phyloP scores from a whole-genome alignment of 2,797 vertebrate genomes.

The Sebastes nivosus region DNA sequence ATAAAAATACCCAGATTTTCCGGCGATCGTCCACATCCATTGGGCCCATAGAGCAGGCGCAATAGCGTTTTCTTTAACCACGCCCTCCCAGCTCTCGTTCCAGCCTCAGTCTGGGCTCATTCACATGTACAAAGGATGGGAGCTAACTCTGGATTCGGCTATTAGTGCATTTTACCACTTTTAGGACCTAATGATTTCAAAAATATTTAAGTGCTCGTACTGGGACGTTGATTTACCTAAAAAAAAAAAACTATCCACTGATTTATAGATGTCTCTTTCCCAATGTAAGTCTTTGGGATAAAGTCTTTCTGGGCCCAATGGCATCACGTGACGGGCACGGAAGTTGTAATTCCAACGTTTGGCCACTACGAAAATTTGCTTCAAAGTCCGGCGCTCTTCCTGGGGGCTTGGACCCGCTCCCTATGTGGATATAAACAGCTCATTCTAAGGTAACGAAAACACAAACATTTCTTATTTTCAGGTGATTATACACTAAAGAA shows the following conservation, averaged over 20 bases:
- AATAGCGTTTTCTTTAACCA: accelerated
- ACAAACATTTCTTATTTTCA: background rate
- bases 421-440: background rate
- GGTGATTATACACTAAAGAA: background rate
- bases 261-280: background rate
- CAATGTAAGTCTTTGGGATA: background rate
- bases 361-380: background rate
- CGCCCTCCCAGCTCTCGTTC: too few relatives aligned
- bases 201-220: background rate
- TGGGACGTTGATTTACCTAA: background rate
- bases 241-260: background rate
- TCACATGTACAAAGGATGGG: background rate
- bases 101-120: background rate
- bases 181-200: background rate
- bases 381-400: background rate
- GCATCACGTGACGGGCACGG: accelerated
- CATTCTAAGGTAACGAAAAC: background rate
- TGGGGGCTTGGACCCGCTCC: background rate
- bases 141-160: background rate
- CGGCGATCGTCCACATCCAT: accelerated
- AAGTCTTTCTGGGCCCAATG: background rate
- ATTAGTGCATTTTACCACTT: background rate
- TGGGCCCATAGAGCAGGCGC: background rate
- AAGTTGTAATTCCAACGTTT: background rate
- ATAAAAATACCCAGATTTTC: background rate